phyloP scores from a whole-genome alignment of 2,888 invertebrate species.

The Eristalinus sepulchralis region DNA sequence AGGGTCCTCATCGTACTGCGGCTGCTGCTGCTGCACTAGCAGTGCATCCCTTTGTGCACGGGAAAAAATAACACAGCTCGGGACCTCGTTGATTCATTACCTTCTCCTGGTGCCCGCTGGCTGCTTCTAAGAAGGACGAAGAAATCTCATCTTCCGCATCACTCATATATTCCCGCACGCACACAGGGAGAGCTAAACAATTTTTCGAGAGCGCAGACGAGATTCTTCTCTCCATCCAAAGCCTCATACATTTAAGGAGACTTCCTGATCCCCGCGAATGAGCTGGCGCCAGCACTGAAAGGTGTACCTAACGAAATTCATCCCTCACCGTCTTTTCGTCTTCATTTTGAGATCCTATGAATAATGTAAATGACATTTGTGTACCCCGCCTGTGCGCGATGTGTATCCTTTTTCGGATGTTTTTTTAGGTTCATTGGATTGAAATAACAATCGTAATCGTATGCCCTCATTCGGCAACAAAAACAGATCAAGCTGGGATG shows the following conservation, averaged over 20 bases:
- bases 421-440: conserved; percentile 31
- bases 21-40: neutral
- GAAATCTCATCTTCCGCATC: conserved; percentile 22
- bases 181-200: neutral
- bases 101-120: neutral
- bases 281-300: neutral
- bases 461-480: neutral
- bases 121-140: neutral
- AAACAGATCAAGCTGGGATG: neutral
- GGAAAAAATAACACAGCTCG: conserved; percentile 10
- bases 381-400: neutral
- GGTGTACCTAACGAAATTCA: neutral
- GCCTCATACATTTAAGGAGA: neutral
- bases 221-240: neutral
- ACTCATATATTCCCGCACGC: neutral
- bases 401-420: neutral
- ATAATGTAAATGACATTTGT: conserved; percentile 35
- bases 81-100: conserved; percentile 37
- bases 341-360: conserved; percentile 3
- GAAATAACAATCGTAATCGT: conserved; percentile 54
- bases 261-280: neutral
- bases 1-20: neutral
- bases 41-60: neutral
- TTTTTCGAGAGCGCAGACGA: neutral
- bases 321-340: neutral